Conservation (phyloP, 2,888 invertebrate genomes). For the Megamerina dolium region DNA sequence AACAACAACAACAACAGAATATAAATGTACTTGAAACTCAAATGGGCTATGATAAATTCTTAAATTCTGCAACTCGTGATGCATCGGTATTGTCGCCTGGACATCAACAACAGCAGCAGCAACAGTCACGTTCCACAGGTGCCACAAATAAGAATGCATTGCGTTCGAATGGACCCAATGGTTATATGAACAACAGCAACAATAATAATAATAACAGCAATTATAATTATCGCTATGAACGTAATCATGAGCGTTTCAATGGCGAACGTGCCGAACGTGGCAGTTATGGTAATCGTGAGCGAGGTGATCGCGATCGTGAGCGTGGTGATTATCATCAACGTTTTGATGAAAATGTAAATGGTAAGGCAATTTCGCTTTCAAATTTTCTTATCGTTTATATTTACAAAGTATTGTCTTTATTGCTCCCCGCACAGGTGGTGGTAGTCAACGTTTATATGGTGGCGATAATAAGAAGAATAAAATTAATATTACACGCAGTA, state of each 20-base stretch:
- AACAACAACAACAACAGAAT: slow-evolving; percentile 8
- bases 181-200: slow-evolving; percentile 1
- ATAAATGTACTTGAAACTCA: slow-evolving; percentile 11
- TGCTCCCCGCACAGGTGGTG: slow-evolving; percentile 1
- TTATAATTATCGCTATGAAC: slow-evolving; percentile 19
- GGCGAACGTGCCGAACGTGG: slow-evolving; percentile 20
- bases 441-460: background rate
- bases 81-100: background rate
- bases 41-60: slow-evolving; percentile 13
- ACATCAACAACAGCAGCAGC: too few species aligned
- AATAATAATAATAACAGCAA: too few species aligned
- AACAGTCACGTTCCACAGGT: slow-evolving; percentile 25
- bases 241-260: slow-evolving; percentile 13
- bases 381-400: too few species aligned
- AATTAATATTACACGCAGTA: too few species aligned
- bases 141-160: slow-evolving; percentile 20
- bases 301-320: slow-evolving; percentile 23
- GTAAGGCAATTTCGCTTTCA: too few species aligned
- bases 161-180: background rate
- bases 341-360: too few species aligned
- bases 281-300: slow-evolving; percentile 18
- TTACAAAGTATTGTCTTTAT: too few species aligned
- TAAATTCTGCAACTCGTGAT: slow-evolving; percentile 4
- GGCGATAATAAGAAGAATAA: background rate
- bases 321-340: slow-evolving; percentile 38